Base-by-base conservation (phyloP, 1,140 invertebrate species). In the Drosophila busckii region DNA sequence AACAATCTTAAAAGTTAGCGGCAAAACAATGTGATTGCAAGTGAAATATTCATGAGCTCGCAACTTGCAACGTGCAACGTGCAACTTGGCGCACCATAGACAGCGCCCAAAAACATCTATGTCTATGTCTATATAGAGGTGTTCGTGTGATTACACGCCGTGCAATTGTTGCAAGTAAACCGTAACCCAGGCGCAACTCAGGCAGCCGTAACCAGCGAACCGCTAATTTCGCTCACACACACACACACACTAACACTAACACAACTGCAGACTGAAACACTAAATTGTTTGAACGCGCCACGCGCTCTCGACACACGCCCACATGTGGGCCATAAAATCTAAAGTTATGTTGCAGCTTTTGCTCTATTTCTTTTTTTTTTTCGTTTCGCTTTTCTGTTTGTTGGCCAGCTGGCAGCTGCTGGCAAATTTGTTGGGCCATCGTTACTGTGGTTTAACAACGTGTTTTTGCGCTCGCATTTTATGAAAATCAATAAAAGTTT, bases 1-100 rank as follows among this genome's bases (percentile, higher is more conserved):
- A 80, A 82, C 75, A 80, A 80, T 80, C 75, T 80, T 69, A 82
- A 80, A 80, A 80, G 75, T 80, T 80, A 75, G 75, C 75, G 69
- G 75, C 52, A 80, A 80, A 82, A 80, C 75, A 80, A 80, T 80
- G 75, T 80, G 75, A 80, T 80, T 80, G 75, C 75, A 75, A 80
- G 75, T 80, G 75, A 80, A 80, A 80, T 80, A 80, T 80, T 82
- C 75, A 80, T 80, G 75, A 71, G 80, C 75, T 68, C 55, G 55
- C 52, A 67, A 73, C 48, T 64, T 12, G 45, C 17, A 37, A 37
- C 20, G 8, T 19, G 17, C 9, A 23, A 34, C 17, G 2, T 44
- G 38, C 35, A 50, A 50, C 54, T 31, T 19, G 48, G 23, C 42
- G 16, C 28, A 28, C 26, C 58, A 29, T 41, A 61, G 50, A 61